Percentiles rank a stretch among this genome's conserved stretches.
phyloP scores from a whole-genome alignment of 2,888 invertebrate species.

The Drosophila neotestacea region DNA sequence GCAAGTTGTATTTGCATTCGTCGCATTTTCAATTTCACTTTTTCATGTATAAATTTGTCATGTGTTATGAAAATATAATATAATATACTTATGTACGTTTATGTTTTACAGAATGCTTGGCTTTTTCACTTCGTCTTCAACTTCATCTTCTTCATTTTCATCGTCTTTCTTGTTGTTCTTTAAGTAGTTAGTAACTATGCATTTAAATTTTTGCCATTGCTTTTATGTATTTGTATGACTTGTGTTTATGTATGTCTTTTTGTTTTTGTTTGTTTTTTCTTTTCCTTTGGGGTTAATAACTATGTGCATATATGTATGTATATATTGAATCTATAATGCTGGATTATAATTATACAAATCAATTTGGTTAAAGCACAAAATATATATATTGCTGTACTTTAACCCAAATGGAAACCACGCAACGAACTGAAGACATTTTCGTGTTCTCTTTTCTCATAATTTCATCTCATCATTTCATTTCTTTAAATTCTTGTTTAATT shows the following conservation, averaged over 20 bases:
- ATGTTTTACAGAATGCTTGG: constrained; percentile 82
- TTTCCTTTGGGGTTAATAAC: constrained; percentile 26
- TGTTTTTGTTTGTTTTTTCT: constrained; percentile 16
- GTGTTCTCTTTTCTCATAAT: constrained; percentile 22
- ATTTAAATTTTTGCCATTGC: constrained; percentile 70
- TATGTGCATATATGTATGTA: constrained; percentile 46
- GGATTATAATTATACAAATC: constrained; percentile 66
- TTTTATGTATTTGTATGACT: constrained; percentile 37
- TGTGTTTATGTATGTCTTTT: constrained; percentile 23
- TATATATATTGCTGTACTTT: constrained; percentile 53
- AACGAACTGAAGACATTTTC: constrained; percentile 74
- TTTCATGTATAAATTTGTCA: constrained; percentile 79
- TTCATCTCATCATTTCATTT: constrained; percentile 45
- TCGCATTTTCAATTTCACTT: constrained; percentile 57
- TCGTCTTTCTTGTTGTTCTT: constrained; percentile 27
- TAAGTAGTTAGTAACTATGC: constrained; percentile 75
- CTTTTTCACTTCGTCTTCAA: constrained; percentile 46
- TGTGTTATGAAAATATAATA: constrained; percentile 80
- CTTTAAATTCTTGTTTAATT: constrained; percentile 35
- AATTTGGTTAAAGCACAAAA: constrained; percentile 68
- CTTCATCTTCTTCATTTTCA: constrained; percentile 8
- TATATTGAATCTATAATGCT: constrained; percentile 51
- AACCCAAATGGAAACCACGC: constrained; percentile 75
- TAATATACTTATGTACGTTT: constrained; percentile 78
- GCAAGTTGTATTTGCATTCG: constrained; percentile 72